Percentiles rank a stretch among this genome's conserved stretches.
These are phyloP conservation scores for Heliocidaris erythrogramma DNA, from an alignment of 35 echinoderm and acorn worm genomes.

Conservation along the genomic window DNA sequence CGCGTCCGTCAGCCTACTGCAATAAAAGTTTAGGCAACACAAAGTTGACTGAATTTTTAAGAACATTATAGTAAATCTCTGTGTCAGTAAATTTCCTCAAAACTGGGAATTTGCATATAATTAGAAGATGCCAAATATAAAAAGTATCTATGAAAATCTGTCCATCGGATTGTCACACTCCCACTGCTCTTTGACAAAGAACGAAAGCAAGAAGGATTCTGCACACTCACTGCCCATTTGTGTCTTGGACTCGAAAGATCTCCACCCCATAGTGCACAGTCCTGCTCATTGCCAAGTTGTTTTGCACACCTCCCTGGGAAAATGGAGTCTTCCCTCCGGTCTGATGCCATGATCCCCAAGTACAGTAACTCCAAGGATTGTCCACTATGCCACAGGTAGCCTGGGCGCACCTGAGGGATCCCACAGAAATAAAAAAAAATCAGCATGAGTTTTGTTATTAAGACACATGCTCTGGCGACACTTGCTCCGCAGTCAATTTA, in stretches of 20 bases:
- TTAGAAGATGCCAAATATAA: neutral
- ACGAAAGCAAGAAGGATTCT: neutral
- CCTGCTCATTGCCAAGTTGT: constrained; percentile 36
- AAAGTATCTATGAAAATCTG: neutral
- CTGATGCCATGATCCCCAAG: constrained; percentile 67
- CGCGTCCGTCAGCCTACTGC: too few relatives aligned
- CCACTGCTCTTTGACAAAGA: neutral
- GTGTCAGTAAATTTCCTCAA: too few relatives aligned
- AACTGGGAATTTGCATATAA: neutral
- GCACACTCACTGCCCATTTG: neutral
- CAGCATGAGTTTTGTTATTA: too few relatives aligned
- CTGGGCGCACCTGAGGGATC: constrained; percentile 29
- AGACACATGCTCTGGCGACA: too few relatives aligned
- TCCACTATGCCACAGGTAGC: constrained; percentile 69
- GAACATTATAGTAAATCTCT: too few relatives aligned
- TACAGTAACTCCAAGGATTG: constrained; percentile 77
- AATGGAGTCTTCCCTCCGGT: constrained; percentile 40
- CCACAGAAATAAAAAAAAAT: too few relatives aligned
- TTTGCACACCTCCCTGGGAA: neutral
- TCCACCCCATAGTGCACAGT: constrained; percentile 22
- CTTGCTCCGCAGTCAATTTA: too few relatives aligned
- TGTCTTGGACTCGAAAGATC: neutral
- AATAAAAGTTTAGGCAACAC: too few relatives aligned
- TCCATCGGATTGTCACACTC: neutral
- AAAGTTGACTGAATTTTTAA: too few relatives aligned